These are phyloP conservation scores for Microcaecilia unicolor DNA, from an alignment of 2,797 vertebrate genomes.

Conservation along the genomic window DNA sequence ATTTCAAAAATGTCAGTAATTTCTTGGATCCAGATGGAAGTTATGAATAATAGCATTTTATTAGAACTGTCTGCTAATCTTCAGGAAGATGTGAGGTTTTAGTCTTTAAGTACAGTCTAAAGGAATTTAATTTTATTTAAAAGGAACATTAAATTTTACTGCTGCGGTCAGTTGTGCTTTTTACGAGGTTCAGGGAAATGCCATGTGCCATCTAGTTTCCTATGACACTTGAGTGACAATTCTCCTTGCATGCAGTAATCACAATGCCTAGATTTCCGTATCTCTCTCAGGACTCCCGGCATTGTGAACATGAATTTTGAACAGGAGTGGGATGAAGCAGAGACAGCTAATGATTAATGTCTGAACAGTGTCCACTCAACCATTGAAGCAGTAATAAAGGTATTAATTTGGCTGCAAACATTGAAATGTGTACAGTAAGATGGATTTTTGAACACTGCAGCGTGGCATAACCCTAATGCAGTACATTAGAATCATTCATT, in stretches of 20 bases:
- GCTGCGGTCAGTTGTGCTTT: background rate
- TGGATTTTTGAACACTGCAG: constrained; percentile 50
- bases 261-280: background rate
- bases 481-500: constrained; percentile 68
- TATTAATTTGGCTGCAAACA: constrained; percentile 53
- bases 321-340: constrained; percentile 13
- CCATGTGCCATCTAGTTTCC: no score
- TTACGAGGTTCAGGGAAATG: no score
- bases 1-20: no score
- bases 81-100: background rate
- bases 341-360: constrained; percentile 49
- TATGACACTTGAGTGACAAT: background rate
- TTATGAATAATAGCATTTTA: constrained; percentile 17
- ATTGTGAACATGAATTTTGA: constrained; percentile 4
- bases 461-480: constrained; percentile 46
- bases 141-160: no score
- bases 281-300: constrained; percentile 3
- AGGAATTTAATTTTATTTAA: no score
- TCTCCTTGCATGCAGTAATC: background rate
- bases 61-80: constrained; percentile 3
- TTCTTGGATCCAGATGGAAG: no score
- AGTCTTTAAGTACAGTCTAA: no score
- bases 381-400: constrained; percentile 54
- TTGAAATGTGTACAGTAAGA: constrained; percentile 46
- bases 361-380: constrained; percentile 41